phyloP scores from a whole-genome alignment of 2,797 vertebrate genomes.

The Eulemur rubriventer region DNA sequence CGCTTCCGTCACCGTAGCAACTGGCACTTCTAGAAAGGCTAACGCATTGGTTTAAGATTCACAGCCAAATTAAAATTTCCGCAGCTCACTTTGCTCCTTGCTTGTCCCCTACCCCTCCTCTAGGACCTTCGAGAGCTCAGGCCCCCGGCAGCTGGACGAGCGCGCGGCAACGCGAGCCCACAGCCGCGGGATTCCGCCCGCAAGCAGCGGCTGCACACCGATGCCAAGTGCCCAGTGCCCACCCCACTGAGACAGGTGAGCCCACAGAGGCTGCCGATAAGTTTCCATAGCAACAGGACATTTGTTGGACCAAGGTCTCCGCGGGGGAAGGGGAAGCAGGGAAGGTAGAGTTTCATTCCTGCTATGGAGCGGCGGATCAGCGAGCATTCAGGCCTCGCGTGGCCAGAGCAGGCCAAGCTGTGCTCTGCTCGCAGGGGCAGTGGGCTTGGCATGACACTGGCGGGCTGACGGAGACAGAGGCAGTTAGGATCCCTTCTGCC shows the following conservation, averaged over 20 bases:
- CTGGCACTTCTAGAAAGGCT: slow-evolving; percentile 58
- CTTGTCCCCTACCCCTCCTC: background rate
- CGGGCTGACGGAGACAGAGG: background rate
- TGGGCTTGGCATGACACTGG: background rate
- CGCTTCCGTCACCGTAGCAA: slow-evolving; percentile 63
- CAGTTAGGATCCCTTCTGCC: background rate
- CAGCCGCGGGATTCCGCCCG: background rate
- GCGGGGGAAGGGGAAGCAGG: background rate
- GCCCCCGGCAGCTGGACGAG: background rate
- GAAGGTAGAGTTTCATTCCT: background rate
- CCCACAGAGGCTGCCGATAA: background rate
- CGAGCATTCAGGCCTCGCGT: background rate
- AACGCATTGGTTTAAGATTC: slow-evolving; percentile 57
- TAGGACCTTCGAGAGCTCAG: background rate
- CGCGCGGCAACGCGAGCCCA: background rate
- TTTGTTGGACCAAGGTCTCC: background rate
- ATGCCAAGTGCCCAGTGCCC: background rate
- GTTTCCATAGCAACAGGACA: background rate
- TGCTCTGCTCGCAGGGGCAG: background rate
- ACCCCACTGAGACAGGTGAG: slow-evolving; percentile 52
- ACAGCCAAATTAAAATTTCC: slow-evolving; percentile 65
- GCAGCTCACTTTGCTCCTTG: slow-evolving; percentile 9
- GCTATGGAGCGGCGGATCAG: background rate
- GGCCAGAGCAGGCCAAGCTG: background rate
- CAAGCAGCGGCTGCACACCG: background rate